Base-by-base conservation (phyloP, 1,140 invertebrate species). In the Macrotrachela quadricornifera region DNA sequence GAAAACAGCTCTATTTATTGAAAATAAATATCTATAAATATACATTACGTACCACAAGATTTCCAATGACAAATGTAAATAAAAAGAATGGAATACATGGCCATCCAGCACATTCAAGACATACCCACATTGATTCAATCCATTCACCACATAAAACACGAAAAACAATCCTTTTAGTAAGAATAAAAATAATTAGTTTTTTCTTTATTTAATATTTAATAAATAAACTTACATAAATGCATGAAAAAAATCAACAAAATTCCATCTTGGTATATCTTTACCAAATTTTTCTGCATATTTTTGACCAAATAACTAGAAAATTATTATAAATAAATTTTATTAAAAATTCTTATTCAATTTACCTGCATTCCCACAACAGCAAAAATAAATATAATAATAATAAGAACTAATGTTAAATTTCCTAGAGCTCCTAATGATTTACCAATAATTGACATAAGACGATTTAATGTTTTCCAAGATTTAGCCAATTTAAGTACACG, bases 111-210 rank as follows among this genome's bases (percentile, higher is more conserved):
- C 86, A 84, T 50, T 81, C 61, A 80, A 91, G 85, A 71, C 90
- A 96, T 63, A 90, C 85, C 86, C 87, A 94, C 83, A 94, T 90
- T 30, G 86, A 90, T 66, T 94, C 86, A 59, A 96, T 95, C 88
- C 90, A 95, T 73, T 96, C 91, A 62, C 90, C 91, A 72, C 90
- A 95, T 41, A 96, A 72, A 51, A 94, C 87, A 55, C 90, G 79
- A 71, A 96, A 95, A 59, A 95, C 86, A 63, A 94, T 92, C n/a
- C n/a, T n/a, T n/a, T n/a, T n/a, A n/a, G n/a, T n/a, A n/a, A n/a
- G n/a, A n/a, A n/a, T n/a, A n/a, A n/a, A n/a, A n/a, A n/a, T n/a
- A n/a, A n/a, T n/a, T n/a, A n/a, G n/a, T n/a, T n/a, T n/a, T n/a
- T n/a, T n/a, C n/a, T n/a, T n/a, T n/a, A n/a, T n/a, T n/a, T n/a